Evolutionary conservation across 2,888 invertebrate species (phyloP).

Genomic region (Nesidiocoris tenuis): DNA sequence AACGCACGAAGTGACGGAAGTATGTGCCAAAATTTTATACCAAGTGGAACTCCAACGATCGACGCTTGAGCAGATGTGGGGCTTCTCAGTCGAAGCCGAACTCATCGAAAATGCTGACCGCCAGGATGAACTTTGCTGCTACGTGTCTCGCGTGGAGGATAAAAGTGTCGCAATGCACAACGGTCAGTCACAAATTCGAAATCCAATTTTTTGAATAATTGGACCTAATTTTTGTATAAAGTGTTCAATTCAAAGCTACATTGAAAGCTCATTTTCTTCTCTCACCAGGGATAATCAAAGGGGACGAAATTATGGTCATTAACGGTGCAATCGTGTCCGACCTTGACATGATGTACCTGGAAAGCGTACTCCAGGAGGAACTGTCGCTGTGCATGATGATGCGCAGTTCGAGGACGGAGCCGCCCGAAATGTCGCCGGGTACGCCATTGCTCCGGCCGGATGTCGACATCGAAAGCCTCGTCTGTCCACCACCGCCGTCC

Average conservation of each 20-base stretch:
- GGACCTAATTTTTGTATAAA: no score
- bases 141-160: conserved; percentile 93
- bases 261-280: no score
- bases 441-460: conserved; percentile 76
- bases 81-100: conserved; percentile 96
- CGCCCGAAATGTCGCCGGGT: conserved; percentile 56
- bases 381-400: conserved; percentile 94
- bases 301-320: conserved; percentile 98
- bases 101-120: conserved; percentile 93
- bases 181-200: conserved; percentile 72
- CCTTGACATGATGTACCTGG: conserved; percentile 99
- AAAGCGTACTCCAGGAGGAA: conserved; percentile 93
- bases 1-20: conserved; percentile 92
- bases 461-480: conserved; percentile 91
- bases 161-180: conserved; percentile 95
- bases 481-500: conserved; percentile 93
- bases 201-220: no score
- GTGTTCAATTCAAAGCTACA: neutral
- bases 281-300: conserved; percentile 96
- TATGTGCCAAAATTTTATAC: conserved; percentile 94
- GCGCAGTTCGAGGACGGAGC: conserved; percentile 68
- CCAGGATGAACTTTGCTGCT: conserved; percentile 95
- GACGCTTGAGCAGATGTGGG: conserved; percentile 94
- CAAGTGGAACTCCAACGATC: conserved; percentile 91
- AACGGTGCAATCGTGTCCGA: conserved; percentile 97